phyloP scores from a whole-genome alignment of 2,888 invertebrate species.

The Cephus rjabovi region DNA sequence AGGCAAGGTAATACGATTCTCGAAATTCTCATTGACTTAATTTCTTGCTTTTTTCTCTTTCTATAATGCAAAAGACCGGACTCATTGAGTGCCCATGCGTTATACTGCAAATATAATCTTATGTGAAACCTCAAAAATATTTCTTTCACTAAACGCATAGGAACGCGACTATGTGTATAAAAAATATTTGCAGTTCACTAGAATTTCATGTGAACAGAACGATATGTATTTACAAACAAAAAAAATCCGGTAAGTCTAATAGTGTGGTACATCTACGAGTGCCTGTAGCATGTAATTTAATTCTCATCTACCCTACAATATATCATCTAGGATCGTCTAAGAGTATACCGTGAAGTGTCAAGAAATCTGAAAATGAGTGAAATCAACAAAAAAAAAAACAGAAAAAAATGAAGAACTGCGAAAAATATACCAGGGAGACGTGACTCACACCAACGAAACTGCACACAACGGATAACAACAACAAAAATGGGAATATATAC shows the following conservation, averaged over 20 bases:
- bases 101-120: neutral
- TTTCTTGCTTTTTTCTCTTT: neutral
- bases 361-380: slow-evolving; percentile 30
- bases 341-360: slow-evolving; percentile 20
- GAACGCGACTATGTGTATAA: neutral
- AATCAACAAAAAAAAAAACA: slow-evolving; percentile 14
- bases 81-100: neutral
- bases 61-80: neutral
- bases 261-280: slow-evolving; percentile 17
- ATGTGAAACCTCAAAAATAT: neutral
- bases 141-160: neutral
- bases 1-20: neutral
- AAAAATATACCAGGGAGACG: neutral
- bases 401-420: slow-evolving; percentile 20
- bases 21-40: neutral
- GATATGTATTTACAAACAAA: neutral
- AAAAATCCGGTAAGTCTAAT: neutral
- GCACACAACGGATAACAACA: neutral
- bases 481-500: slow-evolving; percentile 35
- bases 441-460: slow-evolving; percentile 5
- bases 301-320: slow-evolving; percentile 25
- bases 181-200: neutral
- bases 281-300: slow-evolving; percentile 15
- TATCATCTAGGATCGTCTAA: slow-evolving; percentile 13
- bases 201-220: neutral